phyloP scores from a whole-genome alignment of 2,797 vertebrate species.

The Molossus alvarezi region DNA sequence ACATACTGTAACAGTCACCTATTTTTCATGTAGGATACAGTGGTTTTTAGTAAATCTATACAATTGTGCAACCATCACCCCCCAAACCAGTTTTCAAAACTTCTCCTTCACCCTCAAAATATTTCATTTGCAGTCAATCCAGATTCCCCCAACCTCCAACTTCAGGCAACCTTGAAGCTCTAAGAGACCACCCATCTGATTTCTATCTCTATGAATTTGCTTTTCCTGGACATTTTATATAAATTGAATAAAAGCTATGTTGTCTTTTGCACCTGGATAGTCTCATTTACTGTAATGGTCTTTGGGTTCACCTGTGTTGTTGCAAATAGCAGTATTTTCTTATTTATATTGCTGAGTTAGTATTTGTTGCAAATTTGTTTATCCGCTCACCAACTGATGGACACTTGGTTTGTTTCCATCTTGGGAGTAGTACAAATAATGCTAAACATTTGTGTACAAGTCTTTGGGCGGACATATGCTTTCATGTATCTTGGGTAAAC shows the following conservation, averaged over 20 bases:
- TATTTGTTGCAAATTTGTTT: neutral
- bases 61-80: neutral
- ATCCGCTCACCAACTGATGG: neutral
- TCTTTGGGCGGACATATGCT: neutral
- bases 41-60: neutral
- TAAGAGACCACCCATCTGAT: neutral
- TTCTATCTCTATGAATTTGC: neutral
- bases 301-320: neutral
- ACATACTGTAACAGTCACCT: neutral
- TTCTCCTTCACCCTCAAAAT: neutral
- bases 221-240: neutral
- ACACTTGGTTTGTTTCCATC: neutral
- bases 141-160: neutral
- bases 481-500: neutral
- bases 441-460: neutral
- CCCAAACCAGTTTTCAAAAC: neutral
- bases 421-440: neutral
- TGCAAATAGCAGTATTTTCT: neutral
- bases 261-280: neutral
- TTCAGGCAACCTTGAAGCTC: neutral
- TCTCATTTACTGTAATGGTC: neutral
- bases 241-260: neutral
- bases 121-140: neutral
- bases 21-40: neutral
- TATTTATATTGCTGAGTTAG: neutral